Base-by-base conservation (phyloP, 64 coral and sea anemone species). In the Pachyseris speciosa region DNA sequence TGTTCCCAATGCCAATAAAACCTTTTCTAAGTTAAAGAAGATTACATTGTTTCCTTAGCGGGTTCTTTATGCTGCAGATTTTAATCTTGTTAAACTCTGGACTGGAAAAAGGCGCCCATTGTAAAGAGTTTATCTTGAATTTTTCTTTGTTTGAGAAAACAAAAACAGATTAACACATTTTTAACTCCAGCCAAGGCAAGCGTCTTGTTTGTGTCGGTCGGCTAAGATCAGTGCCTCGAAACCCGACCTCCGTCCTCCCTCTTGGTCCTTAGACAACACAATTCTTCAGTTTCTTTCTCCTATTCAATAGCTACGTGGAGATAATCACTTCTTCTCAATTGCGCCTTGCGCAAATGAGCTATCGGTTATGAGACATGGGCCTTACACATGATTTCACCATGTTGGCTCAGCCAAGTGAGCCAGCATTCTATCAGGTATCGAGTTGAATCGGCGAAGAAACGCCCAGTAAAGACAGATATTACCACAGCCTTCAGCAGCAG, bases 141-240 rank as follows among this genome's bases (percentile, higher is more conserved):
- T n/a, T n/a, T n/a, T n/a, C 29, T 37, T 80, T 38, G 55, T 61
- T 60, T 61, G 22, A 60, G 20, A 58, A 81, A 81, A 81, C 53
- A 80, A 22, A 63, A 81, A 81, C 77, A 40, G 22, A 81, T 79
- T 79, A 58, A 36, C 75, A 59, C 75, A 33, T 74, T 74, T 74
- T 74, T 43, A 39, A 13, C 7, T 37, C 17, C n/a, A 42, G 40
- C 40, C 4, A 40, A 32, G 37, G 47, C 28, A 27, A 6, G 27
- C 61, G 27, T 6, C 24, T 29, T 65, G 51, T 55, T 55, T 55
- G 5, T 55, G 51, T 55, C 11, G 5, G 51, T n/a, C 45, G 7
- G 45, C n/a, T n/a, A n/a, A n/a, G n/a, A n/a, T n/a, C n/a, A n/a
- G n/a, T n/a, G n/a, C n/a, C n/a, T n/a, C n/a, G n/a, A n/a, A n/a